Evolutionary conservation across 2,888 invertebrate species (phyloP), one percentile per base, ranked within the genome.

Genomic region (Schizaphis graminum): DNA sequence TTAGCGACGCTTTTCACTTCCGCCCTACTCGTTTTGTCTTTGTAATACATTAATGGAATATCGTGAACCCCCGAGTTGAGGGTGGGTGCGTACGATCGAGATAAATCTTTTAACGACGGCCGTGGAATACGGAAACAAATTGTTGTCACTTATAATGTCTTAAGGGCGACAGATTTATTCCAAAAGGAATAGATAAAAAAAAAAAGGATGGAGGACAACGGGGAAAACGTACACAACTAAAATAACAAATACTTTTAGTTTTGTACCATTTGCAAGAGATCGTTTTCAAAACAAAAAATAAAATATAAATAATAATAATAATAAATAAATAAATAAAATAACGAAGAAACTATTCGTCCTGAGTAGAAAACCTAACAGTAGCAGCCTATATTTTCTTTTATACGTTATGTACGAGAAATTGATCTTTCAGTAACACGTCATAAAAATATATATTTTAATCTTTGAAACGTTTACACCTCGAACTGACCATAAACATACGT

Each of bases 81-180:
- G n/a, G n/a, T 21, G 61, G 44, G 67, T n/a, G 84, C 53, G 89
- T 53, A 61, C 89, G 93, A 89, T 89, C 89, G 53, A 93, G 93
- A 93, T 93, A 93, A 93, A 93, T 93, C 77, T 84, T 44, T 93
- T 89, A 89, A 93, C 93, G 87, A 77, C 92, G 87, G 49, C 47
- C 67, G n/a, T 49, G 87, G 92, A 92, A 88, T 92, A 92, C 88
- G 93, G 93, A 93, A 89, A 93, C 93, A 93, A 89, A 89, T 89
- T 47, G 84, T 93, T 84, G 89, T 93, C 89, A 47, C 93, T 88
- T 89, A 56, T 93, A 92, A 56, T 86, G 88, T 88, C 86, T 92
- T 84, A 91, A 92, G 77, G 44, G 77, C 89, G 67, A 89, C 89
- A 88, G 88, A 93, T 93, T 93, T 89, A 89, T 93, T 92, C 53